Base-by-base conservation (phyloP, 2,113 vertebrate genomes). In the Polypterus bichir region DNA sequence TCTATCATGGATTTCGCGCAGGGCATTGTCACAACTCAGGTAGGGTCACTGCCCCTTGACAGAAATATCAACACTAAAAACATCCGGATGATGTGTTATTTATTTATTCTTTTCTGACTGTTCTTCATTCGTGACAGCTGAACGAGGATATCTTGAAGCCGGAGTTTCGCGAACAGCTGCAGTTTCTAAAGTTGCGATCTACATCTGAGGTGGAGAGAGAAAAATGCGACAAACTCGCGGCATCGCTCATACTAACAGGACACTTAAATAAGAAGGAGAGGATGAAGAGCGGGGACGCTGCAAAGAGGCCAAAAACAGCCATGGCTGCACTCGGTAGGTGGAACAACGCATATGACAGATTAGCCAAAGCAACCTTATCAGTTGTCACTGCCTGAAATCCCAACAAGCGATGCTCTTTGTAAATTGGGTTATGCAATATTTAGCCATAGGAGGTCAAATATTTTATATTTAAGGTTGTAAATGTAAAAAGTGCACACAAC, bases 311-410 rank as follows among this genome's bases (percentile, higher is more conserved):
- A 4, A 59, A 68, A 48, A 68, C 66, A 6, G 66, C 66, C 10
- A 64, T 68, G 66, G 66, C 61, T 47, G 44, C 10, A 53, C 48
- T 68, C 46, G 66, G 66, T 68, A 64, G 61, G 62, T 44, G 55
- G n/a, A 51, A 51, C 6, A 27, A 2, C 27, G 27, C 27, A 27
- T 27, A 27, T 27, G 27, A 27, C 27, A 27, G 27, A 27, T 27
- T 27, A 27, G 27, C 27, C 27, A 27, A 2, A 27, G 27, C 27
- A 27, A 27, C 27, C 27, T 27, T 27, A 27, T 27, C 27, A 27
- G 27, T 27, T 27, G 27, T 27, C 27, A 27, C 27, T 27, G 27
- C 27, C 27, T 27, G 1, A 27, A 27, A 27, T 27, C 27, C 27
- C 27, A 27, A 27, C 27, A 27, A 27, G 27, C 27, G 27, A 27